phyloP scores from a whole-genome alignment of 2,113 vertebrate genomes.

The Pseudorhombus dupliciocellatus region DNA sequence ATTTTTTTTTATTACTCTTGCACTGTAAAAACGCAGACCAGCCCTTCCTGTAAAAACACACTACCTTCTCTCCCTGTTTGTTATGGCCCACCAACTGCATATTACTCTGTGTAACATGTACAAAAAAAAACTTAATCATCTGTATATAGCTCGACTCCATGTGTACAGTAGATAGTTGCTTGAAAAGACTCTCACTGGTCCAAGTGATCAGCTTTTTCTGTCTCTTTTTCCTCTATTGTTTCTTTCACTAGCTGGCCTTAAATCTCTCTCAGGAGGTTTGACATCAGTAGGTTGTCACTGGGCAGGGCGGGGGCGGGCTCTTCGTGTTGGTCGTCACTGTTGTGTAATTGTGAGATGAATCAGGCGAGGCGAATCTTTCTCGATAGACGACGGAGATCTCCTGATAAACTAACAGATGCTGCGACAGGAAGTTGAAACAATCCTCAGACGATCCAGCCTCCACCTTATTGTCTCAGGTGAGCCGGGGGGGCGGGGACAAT shows the following conservation, averaged over 20 bases:
- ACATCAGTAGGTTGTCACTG: constrained; percentile 47
- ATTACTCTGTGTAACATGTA: constrained; percentile 36
- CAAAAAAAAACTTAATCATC: not conserved
- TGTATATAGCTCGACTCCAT: constrained; percentile 35
- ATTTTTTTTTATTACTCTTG: constrained; percentile 38
- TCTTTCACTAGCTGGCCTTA: constrained; percentile 80
- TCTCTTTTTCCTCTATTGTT: not conserved
- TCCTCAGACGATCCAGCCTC: not conserved
- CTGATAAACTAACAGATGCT: not conserved
- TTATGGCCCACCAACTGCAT: constrained; percentile 50
- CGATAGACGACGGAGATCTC: constrained; percentile 4
- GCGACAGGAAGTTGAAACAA: not conserved
- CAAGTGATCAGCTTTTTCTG: constrained; percentile 20
- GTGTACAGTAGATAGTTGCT: constrained; percentile 41
- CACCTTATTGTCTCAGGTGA: constrained; percentile 2
- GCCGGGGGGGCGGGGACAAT: not conserved
- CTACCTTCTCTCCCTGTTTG: not conserved
- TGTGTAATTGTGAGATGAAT: not conserved
- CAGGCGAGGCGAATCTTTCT: not conserved
- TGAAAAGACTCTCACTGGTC: constrained; percentile 43
- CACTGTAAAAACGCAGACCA: constrained; percentile 51
- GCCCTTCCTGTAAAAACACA: constrained; percentile 28
- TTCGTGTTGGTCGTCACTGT: constrained; percentile 18
- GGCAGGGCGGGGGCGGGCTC: constrained; percentile 11
- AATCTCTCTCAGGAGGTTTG: constrained; percentile 77